Evolutionary conservation across 2,113 vertebrate genomes (phyloP), one percentile per base, ranked within the genome.

Genomic region (Anser brachyrhynchus): DNA sequence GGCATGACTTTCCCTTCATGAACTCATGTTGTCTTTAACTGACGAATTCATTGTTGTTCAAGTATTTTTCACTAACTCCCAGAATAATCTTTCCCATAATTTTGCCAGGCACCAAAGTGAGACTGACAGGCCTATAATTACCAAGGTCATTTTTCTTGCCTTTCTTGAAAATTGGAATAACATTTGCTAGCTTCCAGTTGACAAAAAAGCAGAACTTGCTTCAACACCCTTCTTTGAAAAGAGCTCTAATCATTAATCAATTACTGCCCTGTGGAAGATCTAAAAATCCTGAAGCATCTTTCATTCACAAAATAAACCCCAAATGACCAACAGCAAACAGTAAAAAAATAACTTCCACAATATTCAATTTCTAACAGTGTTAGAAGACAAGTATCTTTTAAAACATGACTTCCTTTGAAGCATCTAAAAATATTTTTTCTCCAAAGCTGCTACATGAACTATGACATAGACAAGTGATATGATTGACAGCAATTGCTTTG

Each of bases 321-420:
- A 90, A 90, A 89, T 41, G 46, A 64, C 85, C 12, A 95, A 91
- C 39, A 7, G 77, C 52, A 95, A 95, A 52, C 4, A 92, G 54
- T 71, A 90, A 46, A 80, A 29, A 90, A 96, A 46, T 66, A 0
- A 92, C 77, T 70, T 84, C 44, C 2, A 65, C 65, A 25, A 33
- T 28, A 89, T 70, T 96, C 92, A 4, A 87, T 51, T 92, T 89
- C n/a, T 92, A 90, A 82, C 43, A 86, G 58, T 54, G 66, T 71
- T 93, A 65, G 66, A 1, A 90, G 55, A 93, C 37, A 94, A 72
- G 10, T 70, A 22, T 13, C 46, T 91, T 70, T 94, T 74, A 84
- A 49, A 87, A 82, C 20, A 81, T 13, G 9, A 44, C 41, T 18
- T 96, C 76, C 65, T 89, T 96, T 87, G 57, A 92, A 57, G 49